Evolutionary conservation across 2,113 vertebrate species (phyloP), one percentile per base, ranked within the genome.

Genomic region (Cisticola juncidis): DNA sequence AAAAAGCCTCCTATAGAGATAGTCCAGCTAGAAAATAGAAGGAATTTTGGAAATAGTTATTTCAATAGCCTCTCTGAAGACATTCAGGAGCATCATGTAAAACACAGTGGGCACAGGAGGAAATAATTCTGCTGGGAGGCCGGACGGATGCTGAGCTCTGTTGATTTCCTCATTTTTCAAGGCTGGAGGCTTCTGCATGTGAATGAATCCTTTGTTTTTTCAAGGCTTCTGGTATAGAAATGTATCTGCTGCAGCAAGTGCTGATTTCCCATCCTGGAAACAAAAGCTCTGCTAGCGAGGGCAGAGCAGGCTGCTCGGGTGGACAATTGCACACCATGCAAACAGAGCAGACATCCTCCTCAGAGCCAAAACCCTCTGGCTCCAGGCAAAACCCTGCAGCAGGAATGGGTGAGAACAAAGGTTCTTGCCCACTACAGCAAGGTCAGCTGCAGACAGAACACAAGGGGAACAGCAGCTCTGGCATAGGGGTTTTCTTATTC

Each of bases 111-210:
- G 72, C 54, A 26, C 36, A 35, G 29, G 54, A 58, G 92, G 56
- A 91, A 82, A 88, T 81, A 88, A 82, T 90, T 96, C 91, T 84
- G 58, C 79, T 53, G 74, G 91, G 80, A 95, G 88, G 86, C 88
- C 71, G 21, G 71, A 83, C 0, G 11, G 81, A 85, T 88, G 91
- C 86, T 1, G 78, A 88, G 56, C 93, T 90, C 79, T 72, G 60
- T 88, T 82, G 86, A 87, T 88, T 91, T 92, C 74, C 89, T 92
- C 89, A 91, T 95, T 96, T 94, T 91, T 92, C 81, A 92, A 88
- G 86, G 53, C 90, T 96, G 86, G 40, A 94, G 48, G 87, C 83
- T 90, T 81, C 86, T 94, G 86, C 80, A 92, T 92, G 73, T 81
- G 95, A 94, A 87, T 89, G 73, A 91, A 66, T 38, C 66, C 70